Base-by-base conservation (phyloP, 2,113 vertebrate genomes). In the Marcusenius ussheri region DNA sequence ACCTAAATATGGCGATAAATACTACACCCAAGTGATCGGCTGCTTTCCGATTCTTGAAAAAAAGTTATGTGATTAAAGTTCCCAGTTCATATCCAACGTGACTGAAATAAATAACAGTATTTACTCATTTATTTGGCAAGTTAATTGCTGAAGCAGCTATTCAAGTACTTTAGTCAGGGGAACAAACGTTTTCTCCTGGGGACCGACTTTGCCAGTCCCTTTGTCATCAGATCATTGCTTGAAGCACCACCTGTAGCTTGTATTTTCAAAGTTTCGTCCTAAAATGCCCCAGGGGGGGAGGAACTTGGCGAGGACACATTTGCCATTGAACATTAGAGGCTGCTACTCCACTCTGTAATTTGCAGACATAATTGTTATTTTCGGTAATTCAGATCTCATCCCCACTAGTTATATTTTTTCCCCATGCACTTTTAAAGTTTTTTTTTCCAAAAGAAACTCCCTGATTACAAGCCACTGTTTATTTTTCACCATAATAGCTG, bases 401-500 rank as follows among this genome's bases (percentile, higher is more conserved):
- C 42, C 19, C 39, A 84, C 45, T 24, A 24, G 83, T 51, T 15
- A 87, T 53, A 56, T 53, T 51, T 51, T 51, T 87, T 31, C 15
- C 24, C 27, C 39, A 10, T 47, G 9, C 47, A 84, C 17, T 84
- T 87, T 87, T 53, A 87, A 53, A 86, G 83, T 21, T 84, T 46
- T 80, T 86, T 50, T 35, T 51, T 87, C 39, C 50, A 87, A 87
- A 87, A 50, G 85, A 87, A 53, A 35, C 21, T 39, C 85, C 50
- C 31, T 35, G 49, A 53, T 87, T 31, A 51, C 27, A 87, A 87
- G n/a, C 13, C 50, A 15, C n/a, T 35, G 50, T 87, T 87, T 39
- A 31, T 35, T 87, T 87, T 53, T 87, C 27, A 53, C 31, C 27
- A 87, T 87, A 87, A 87, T 56, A 35, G 49, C 85, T 56, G 11